Evolutionary conservation across 2,113 vertebrate genomes (phyloP).

Genomic region (Erinaceus europaeus): DNA sequence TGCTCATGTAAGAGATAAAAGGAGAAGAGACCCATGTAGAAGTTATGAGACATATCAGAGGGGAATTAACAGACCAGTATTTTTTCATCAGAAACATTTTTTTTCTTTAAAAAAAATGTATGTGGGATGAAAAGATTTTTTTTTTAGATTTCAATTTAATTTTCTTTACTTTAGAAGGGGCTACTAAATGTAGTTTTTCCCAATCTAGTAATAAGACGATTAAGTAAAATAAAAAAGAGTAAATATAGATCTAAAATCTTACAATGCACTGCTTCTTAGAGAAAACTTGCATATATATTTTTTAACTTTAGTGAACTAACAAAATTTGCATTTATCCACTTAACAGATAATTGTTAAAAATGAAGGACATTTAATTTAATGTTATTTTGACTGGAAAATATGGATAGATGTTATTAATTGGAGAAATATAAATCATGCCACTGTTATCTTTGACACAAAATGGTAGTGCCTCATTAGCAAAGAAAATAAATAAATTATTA

Average conservation of each 20-base stretch:
- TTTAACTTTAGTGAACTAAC: not conserved
- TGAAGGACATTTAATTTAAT: not conserved
- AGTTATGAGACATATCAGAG: not conserved
- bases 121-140: not conserved
- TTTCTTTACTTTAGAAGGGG: constrained; percentile 9
- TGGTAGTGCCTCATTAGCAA: not conserved
- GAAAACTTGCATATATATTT: not conserved
- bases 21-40: not conserved
- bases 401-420: not conserved
- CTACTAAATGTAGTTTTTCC: not conserved
- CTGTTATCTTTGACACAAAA: not conserved
- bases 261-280: not conserved
- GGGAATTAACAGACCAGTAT: not conserved
- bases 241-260: not conserved
- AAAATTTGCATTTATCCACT: constrained; percentile 10
- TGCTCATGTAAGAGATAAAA: not conserved
- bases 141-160: not conserved
- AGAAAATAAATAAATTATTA: not conserved
- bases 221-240: constrained; percentile 3
- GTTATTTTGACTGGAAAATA: not conserved
- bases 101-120: not conserved
- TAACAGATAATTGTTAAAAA: not conserved
- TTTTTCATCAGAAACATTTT: not conserved
- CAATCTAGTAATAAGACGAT: not conserved
- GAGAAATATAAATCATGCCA: not conserved